phyloP scores from a whole-genome alignment of 2,888 invertebrate species.

The Eurytoma californica region DNA sequence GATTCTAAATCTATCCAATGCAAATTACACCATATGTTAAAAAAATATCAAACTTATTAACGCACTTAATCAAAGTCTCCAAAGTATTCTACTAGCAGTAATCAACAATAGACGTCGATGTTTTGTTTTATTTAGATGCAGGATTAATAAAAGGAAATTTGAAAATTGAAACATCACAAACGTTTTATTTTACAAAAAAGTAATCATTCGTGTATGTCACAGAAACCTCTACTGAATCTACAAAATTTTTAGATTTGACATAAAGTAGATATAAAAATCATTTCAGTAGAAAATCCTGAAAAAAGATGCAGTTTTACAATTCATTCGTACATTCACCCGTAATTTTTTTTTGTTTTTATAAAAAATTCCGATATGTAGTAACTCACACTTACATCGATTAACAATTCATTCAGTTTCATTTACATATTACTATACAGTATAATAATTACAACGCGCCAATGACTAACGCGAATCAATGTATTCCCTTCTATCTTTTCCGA shows the following conservation, averaged over 20 bases:
- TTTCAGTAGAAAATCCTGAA: slow-evolving; percentile 39
- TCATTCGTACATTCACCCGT: slow-evolving; percentile 28
- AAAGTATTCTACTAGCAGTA: slow-evolving; percentile 19
- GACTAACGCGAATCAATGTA: slow-evolving; percentile 23
- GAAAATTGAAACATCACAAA: slow-evolving; percentile 27
- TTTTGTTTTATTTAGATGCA: slow-evolving; percentile 16
- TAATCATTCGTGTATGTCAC: slow-evolving; percentile 26
- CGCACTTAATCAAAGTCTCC: slow-evolving; percentile 22
- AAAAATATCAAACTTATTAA: slow-evolving; percentile 40
- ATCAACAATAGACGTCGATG: slow-evolving; percentile 14
- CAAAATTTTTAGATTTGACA: slow-evolving; percentile 5
- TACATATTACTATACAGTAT: slow-evolving; percentile 48
- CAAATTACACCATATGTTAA: slow-evolving; percentile 23
- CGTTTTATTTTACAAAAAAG: slow-evolving; percentile 49
- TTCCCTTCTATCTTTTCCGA: slow-evolving; percentile 2
- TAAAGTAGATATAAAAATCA: neutral
- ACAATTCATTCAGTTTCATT: slow-evolving; percentile 27
- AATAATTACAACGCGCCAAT: slow-evolving; percentile 48
- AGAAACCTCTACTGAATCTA: slow-evolving; percentile 40
- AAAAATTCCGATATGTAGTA: slow-evolving; percentile 15
- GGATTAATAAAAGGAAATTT: slow-evolving; percentile 6
- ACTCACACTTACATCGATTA: neutral
- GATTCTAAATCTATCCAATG: slow-evolving; percentile 2
- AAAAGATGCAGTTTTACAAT: slow-evolving; percentile 20
- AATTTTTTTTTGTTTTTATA: slow-evolving; percentile 24